Percentiles rank a stretch among this genome's conserved stretches.
Conservation (phyloP, 2,888 invertebrate genomes). For the Ptilodon capucinus region DNA sequence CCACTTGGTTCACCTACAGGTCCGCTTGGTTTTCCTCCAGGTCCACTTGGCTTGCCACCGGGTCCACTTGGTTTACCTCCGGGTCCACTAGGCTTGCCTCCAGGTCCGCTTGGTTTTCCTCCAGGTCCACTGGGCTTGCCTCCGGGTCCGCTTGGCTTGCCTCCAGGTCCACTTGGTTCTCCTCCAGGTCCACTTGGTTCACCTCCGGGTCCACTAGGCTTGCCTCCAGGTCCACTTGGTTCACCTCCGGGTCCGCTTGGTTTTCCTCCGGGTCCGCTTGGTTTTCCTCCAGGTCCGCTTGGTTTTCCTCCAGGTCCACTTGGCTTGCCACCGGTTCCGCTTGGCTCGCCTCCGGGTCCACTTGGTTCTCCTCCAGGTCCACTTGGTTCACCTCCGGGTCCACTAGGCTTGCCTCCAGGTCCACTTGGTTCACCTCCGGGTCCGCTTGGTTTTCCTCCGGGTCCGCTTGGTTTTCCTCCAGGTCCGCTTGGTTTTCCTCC, state of each 20-base stretch:
- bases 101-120: neutral
- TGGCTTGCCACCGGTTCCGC: neutral
- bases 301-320: neutral
- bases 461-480: neutral
- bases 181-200: neutral
- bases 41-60: too few relatives aligned
- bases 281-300: neutral
- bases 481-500: neutral
- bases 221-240: neutral
- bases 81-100: too few relatives aligned
- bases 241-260: neutral
- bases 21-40: neutral
- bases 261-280: neutral
- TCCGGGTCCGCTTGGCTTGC: too few relatives aligned
- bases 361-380: neutral
- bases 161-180: too few relatives aligned
- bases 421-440: neutral
- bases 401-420: neutral
- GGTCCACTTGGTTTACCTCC: too few relatives aligned
- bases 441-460: neutral
- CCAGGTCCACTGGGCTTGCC: neutral
- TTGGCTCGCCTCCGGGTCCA: neutral
- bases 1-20: neutral
- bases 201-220: neutral
- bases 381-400: neutral